Evolutionary conservation across 2,888 invertebrate species (phyloP), one percentile per base, ranked within the genome.

Genomic region (Drosophila rellima): DNA sequence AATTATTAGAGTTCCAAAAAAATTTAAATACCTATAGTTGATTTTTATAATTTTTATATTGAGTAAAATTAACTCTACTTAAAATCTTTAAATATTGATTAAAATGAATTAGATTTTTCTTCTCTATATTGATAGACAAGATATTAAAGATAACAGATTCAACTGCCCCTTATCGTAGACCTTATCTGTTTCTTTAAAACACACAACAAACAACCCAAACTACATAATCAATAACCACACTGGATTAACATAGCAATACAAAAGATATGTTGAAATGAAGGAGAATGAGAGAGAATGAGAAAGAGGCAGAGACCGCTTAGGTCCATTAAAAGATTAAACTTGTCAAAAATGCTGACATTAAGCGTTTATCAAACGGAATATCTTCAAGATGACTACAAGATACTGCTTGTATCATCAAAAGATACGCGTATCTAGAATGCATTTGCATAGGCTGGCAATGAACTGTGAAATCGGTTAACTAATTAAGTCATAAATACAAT

Each of bases 391-490:
- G 26, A 26, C 31, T 26, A 57, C 55, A 29, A 57, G 62, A 52
- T 48, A 42, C 23, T 20, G n/a, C 1, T 13, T 6, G 31, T 61
- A 55, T 57, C 35, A 44, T 8, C 6, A 23, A 54, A 37, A 52
- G 56, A 60, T 33, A n/a, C 44, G 29, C 47, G 17, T 31, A 31
- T 47, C 29, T 31, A 13, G 54, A 40, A 13, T 55, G 52, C 50
- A 73, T 77, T 67, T 68, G 59, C 78, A 77, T 78, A 66, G 39
- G 35, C 10, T 23, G 20, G 31, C 62, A 55, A 57, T 67, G 57
- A 74, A 52, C 66, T 70, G 77, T 73, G 56, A 85, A 77, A 82
- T 69, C 51, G 56, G 35, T 55, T 68, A 70, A 79, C 64, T 79
- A 69, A 85, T 85, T 66, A 44, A 69, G 76, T 59, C 68, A 76